Base-by-base conservation (phyloP, 2,113 vertebrate species). In the Charadrius vociferus region DNA sequence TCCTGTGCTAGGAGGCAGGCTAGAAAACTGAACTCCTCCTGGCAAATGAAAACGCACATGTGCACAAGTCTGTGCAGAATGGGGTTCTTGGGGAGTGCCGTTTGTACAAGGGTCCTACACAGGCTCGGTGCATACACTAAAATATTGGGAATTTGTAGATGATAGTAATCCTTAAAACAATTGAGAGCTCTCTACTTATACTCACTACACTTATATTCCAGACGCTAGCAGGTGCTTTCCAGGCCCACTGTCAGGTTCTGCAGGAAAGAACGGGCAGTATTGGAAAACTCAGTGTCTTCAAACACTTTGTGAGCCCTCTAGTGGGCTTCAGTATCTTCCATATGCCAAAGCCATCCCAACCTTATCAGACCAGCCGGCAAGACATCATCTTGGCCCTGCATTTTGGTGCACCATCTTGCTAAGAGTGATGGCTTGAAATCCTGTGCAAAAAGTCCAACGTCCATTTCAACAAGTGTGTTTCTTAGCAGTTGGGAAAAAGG, bases 41-140 rank as follows among this genome's bases (percentile, higher is more conserved):
- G 27, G 50, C 21, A 88, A 86, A 52, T 9, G 23, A 68, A 88
- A 80, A 79, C 22, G 27, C 36, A 43, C 37, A 47, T 21, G 49
- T 22, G 41, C n/a, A 47, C 15, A 39, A 47, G 23, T 3, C 65
- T 6, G 8, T n/a, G 39, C 41, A 73, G 41, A 74, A 84, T 8
- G 14, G 11, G 34, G 13, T 43, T 65, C 36, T 66, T n/a, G 36
- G 10, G 37, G 11, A 93, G 26, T 0, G 0, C 21, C 36, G 13
- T 22, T 81, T 37, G 10, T 55, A 19, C 41, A 58, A 20, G 6
- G 16, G 5, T 63, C 55, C 47, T 43, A 13, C 11, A 66, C 24
- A 83, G 36, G 21, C 16, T 43, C 39, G 19, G 30, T 56, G 29
- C 12, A 17, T 10, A 56, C 34, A 47, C 37, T 37, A 10, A 71